Evolutionary conservation across 2,888 invertebrate species (phyloP), one percentile per base, ranked within the genome.

Genomic region (Cosmopolites sordidus): DNA sequence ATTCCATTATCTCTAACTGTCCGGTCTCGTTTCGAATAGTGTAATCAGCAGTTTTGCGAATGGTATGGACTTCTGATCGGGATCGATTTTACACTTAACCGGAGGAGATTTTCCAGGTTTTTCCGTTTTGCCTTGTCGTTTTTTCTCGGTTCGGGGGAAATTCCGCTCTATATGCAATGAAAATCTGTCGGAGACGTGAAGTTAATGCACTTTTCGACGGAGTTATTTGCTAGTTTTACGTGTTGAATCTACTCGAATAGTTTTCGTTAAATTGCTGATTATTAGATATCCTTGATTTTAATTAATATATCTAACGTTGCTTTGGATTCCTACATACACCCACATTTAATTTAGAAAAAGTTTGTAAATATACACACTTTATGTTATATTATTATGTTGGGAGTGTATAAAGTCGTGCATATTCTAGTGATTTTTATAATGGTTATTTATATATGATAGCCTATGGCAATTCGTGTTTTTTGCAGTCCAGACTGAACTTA

Each of bases 11-110:
- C 38, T 48, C 48, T n/a, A 48, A 43, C 16, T 22, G 16, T 48
- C 16, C 12, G 18, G 42, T 6, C 37, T 46, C 51, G 46, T 46
- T 16, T 2, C n/a, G 6, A 18, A 39, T 42, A 45, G 62, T 60
- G 63, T 65, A 66, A 67, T 66, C 66, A 67, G 67, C 67, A 64
- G 64, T 66, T 66, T 53, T 63, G 65, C 58, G 63, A 63, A 61
- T 60, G 56, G 58, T 50, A 58, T 56, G 60, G 60, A 60, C 60
- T 59, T 52, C 61, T 57, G 62, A 62, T 64, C 59, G 60, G 51
- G 60, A 64, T 64, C 64, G 64, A 66, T 66, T 64, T 62, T 60
- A 60, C 63, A 64, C 66, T 65, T 65, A 64, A 62, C 64, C 63
- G 60, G 52, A 61, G 51, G 51, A 60, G 63, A 64, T 65, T 65